phyloP scores from a whole-genome alignment of 2,113 vertebrate species.

The Ranitomeya imitator region DNA sequence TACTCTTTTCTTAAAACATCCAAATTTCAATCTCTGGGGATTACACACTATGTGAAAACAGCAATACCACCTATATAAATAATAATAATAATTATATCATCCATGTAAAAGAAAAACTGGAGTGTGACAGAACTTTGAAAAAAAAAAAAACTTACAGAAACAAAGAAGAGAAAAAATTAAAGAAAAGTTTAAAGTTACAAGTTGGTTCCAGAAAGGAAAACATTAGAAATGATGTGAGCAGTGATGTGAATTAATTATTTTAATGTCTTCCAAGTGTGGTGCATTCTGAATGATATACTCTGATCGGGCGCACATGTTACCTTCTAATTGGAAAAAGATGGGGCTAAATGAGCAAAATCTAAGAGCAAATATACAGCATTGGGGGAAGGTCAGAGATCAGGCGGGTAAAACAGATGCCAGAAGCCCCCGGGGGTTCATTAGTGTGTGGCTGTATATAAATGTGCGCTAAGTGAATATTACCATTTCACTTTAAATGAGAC shows the following conservation, averaged over 20 bases:
- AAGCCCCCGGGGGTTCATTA: conserved; percentile 78
- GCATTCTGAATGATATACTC: conserved; percentile 75
- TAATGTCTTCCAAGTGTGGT: conserved; percentile 81
- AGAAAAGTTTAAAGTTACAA: conserved; percentile 65
- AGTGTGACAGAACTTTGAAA: neutral
- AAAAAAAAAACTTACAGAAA: conserved; percentile 54
- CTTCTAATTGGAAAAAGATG: conserved; percentile 81
- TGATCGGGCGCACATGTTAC: conserved; percentile 76
- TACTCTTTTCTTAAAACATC: neutral
- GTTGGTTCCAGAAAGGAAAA: conserved; percentile 67
- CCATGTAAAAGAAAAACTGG: conserved; percentile 2
- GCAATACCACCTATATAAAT: neutral
- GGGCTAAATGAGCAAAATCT: conserved; percentile 71
- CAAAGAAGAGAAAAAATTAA: neutral
- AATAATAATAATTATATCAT: neutral
- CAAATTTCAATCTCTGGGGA: neutral
- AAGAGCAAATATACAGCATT: conserved; percentile 80
- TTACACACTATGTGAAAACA: neutral
- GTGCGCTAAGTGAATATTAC: conserved; percentile 76
- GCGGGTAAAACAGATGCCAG: conserved; percentile 72
- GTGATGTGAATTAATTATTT: conserved; percentile 79
- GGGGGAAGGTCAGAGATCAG: conserved; percentile 76
- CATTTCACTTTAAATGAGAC: conserved; percentile 75
- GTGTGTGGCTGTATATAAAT: conserved; percentile 74
- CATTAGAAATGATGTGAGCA: conserved; percentile 74